Percentiles rank a stretch among this genome's conserved stretches.
Evolutionary conservation across 64 coral and sea anemone genomes (phyloP).

Genomic region (Cladopsammia gracilis): DNA sequence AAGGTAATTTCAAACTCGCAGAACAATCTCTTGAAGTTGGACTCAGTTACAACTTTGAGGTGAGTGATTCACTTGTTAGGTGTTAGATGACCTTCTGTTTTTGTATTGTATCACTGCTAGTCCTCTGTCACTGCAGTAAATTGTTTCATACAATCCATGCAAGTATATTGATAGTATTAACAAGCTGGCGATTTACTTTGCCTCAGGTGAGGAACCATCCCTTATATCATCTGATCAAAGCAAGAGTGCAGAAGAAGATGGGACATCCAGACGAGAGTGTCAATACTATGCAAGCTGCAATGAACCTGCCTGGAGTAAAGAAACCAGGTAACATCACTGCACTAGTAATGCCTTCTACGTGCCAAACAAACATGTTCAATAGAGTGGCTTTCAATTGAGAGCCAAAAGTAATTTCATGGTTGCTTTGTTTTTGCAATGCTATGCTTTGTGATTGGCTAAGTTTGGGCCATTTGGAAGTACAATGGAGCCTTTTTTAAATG

Average conservation of each 20-base stretch:
- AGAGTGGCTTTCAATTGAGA: too few relatives aligned
- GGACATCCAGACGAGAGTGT: slow-evolving; percentile 92
- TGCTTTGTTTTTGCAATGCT: too few relatives aligned
- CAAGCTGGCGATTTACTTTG: neutral
- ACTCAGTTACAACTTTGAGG: slow-evolving; percentile 99
- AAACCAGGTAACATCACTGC: slow-evolving; percentile 69
- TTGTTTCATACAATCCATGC: neutral
- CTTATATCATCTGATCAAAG: slow-evolving; percentile 97
- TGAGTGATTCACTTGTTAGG: neutral
- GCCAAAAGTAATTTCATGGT: too few relatives aligned
- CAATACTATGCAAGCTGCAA: slow-evolving; percentile 86
- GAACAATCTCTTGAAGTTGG: slow-evolving; percentile 98
- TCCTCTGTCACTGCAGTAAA: neutral
- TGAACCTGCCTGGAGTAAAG: slow-evolving; percentile 94
- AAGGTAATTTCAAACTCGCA: slow-evolving; percentile 88
- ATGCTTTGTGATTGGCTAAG: too few relatives aligned
- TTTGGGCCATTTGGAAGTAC: too few relatives aligned
- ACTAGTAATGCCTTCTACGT: too few relatives aligned
- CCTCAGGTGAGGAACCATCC: slow-evolving; percentile 94
- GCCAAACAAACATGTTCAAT: too few relatives aligned
- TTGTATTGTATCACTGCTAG: too few relatives aligned
- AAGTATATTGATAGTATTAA: neutral
- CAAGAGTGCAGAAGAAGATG: slow-evolving; percentile 92
- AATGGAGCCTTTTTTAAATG: too few relatives aligned
- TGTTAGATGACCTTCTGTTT: too few relatives aligned